phyloP scores from a whole-genome alignment of 1,140 invertebrate genomes.

The Drusus annulatus region DNA sequence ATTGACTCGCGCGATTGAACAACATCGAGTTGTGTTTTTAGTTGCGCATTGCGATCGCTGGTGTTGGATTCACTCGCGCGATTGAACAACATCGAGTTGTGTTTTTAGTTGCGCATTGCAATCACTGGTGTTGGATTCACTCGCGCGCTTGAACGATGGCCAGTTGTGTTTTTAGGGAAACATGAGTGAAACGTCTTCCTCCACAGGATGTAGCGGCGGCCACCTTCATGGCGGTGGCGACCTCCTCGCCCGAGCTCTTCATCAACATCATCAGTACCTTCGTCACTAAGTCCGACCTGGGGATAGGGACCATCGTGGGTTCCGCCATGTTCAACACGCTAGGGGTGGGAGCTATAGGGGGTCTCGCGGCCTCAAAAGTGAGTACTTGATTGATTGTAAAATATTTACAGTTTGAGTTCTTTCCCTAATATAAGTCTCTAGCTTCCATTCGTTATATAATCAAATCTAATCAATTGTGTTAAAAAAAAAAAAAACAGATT shows the following conservation, averaged over 20 bases:
- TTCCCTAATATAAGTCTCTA: too few relatives aligned
- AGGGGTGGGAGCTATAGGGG: slow-evolving; percentile 88
- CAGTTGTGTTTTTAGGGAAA: slow-evolving; percentile 28
- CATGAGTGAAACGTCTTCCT: slow-evolving; percentile 38
- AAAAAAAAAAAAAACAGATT: too few relatives aligned
- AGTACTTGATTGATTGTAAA: background rate
- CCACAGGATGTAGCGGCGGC: slow-evolving; percentile 88
- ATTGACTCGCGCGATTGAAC: too few relatives aligned
- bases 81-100: too few relatives aligned
- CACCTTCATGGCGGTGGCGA: slow-evolving; percentile 93
- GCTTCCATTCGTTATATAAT: too few relatives aligned
- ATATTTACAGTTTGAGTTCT: too few relatives aligned
- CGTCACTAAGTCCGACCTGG: slow-evolving; percentile 83
- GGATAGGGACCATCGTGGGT: slow-evolving; percentile 90
- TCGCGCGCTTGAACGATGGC: too few relatives aligned
- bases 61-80: too few relatives aligned
- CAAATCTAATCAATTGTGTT: too few relatives aligned
- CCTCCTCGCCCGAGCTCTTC: slow-evolving; percentile 92
- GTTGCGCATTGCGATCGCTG: too few relatives aligned
- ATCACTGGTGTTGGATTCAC: too few relatives aligned
- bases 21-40: too few relatives aligned
- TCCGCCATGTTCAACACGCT: slow-evolving; percentile 92
- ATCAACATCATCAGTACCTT: slow-evolving; percentile 90
- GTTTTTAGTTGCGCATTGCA: background rate
- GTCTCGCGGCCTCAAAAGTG: slow-evolving; percentile 82